These are phyloP conservation scores for Crocuta crocuta DNA, from an alignment of 2,113 vertebrate species.

Conservation along the genomic window DNA sequence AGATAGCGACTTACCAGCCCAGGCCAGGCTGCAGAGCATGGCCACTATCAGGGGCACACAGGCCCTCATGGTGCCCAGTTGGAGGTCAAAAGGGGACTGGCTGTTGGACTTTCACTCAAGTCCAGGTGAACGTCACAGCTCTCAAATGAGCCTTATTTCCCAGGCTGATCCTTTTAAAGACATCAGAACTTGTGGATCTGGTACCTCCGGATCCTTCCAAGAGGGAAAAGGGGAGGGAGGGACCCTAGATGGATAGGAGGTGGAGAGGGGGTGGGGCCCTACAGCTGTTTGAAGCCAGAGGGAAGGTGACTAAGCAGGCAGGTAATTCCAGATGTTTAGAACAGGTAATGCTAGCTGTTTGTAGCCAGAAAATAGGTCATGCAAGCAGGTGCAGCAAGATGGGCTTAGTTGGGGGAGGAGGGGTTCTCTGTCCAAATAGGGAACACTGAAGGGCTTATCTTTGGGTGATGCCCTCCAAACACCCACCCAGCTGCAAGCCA, in stretches of 20 bases:
- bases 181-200: constrained; percentile 69
- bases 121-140: background rate
- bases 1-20: constrained; percentile 74
- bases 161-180: constrained; percentile 71
- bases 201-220: constrained; percentile 70
- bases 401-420: background rate
- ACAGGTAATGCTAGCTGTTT: constrained; percentile 55
- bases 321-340: constrained; percentile 64
- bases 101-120: background rate
- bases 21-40: constrained; percentile 68
- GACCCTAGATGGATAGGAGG: constrained; percentile 8
- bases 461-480: background rate
- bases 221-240: constrained; percentile 47
- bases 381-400: background rate
- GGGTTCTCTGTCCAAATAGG: constrained; percentile 20
- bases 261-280: constrained; percentile 26
- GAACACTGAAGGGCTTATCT: background rate
- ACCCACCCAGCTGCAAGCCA: background rate
- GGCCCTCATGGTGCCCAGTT: constrained; percentile 59
- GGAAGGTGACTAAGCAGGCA: constrained; percentile 58
- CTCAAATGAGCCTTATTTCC: constrained; percentile 11
- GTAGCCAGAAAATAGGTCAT: constrained; percentile 63
- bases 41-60: constrained; percentile 49
- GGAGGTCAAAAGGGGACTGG: background rate
- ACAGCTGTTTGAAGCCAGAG: constrained; percentile 61